Evolutionary conservation across 2,797 vertebrate species (phyloP), one percentile per base, ranked within the genome.

Genomic region (Salmo trutta): DNA sequence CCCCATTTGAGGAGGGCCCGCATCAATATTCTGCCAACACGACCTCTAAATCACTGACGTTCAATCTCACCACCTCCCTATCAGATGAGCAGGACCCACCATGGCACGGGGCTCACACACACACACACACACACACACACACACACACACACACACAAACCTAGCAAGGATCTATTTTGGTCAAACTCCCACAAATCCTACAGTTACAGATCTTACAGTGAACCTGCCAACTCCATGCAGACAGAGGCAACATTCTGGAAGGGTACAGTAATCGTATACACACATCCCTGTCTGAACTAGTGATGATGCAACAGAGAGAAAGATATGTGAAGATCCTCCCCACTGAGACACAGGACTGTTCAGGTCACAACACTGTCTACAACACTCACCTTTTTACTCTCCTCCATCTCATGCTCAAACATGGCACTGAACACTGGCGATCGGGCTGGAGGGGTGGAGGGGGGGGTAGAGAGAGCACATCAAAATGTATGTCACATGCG

Each of bases 351-450:
- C 53, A 21, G 0, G 8, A 24, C 21, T 62, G n/a, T 62, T 24
- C 59, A 62, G 59, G n/a, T 21, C n/a, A 62, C n/a, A 62, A 64
- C 59, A 64, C 21, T 0, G 21, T 24, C 24, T 27, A 21, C 10
- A 24, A 12, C 59, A 24, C 75, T 66, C 90, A 96, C 96, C 95
- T 96, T 96, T 89, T 95, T 95, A 81, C 96, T 97, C 85, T 97
- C 96, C 78, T 97, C 96, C 95, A 96, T 97, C 91, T 98, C 95
- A 14, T 96, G 96, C 90, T 98, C 96, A 89, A 97, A 98, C 96
- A 96, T 96, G 88, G 95, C 96, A 52, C 95, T 95, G 92, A 97
- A 97, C 78, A 97, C 95, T 0, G 95, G 96, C 33, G 95, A 96
- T 29, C 95, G 95, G 0, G 96, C 96, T 96, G 81, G 52, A 64